Evolutionary conservation across 37 sponge, comb jelly and placozoan genomes (phyloP).

Genomic region (Geodia barretti): DNA sequence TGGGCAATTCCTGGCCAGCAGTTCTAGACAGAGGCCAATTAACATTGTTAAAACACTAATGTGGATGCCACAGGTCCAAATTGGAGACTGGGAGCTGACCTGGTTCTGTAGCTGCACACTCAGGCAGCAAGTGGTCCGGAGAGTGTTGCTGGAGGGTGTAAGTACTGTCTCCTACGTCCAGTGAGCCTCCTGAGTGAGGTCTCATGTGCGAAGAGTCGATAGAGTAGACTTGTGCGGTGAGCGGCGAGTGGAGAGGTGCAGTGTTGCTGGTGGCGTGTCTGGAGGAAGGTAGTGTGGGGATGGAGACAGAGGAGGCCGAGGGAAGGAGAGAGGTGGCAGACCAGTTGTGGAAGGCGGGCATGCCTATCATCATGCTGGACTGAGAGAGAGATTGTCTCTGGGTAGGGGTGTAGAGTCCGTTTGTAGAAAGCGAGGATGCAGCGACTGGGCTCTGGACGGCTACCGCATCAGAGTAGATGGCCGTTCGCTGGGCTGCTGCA

Average conservation of each 20-base stretch:
- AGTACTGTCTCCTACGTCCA: conserved; percentile 44
- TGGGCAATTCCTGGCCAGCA: no score
- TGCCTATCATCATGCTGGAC: conserved; percentile 40
- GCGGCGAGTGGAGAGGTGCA: conserved; percentile 64
- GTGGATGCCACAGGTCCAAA: no score
- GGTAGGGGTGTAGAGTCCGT: conserved; percentile 29
- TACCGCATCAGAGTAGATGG: conserved; percentile 23
- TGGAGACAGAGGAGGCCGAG: conserved; percentile 3
- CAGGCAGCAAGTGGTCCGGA: conserved; percentile 61
- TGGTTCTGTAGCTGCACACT: conserved; percentile 72
- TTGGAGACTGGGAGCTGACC: no score
- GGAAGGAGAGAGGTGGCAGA: conserved; percentile 28
- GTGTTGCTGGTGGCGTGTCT: conserved; percentile 38
- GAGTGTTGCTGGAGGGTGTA: conserved; percentile 55
- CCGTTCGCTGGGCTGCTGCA: neutral
- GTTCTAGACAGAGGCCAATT: no score
- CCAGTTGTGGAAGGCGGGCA: conserved; percentile 53
- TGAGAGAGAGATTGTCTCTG: conserved; percentile 10
- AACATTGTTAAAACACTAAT: no score
- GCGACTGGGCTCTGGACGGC: conserved; percentile 1
- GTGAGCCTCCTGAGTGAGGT: conserved; percentile 30
- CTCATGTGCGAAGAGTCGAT: conserved; percentile 33
- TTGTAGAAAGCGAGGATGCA: neutral
- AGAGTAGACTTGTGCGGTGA: conserved; percentile 66
- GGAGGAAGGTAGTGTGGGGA: neutral